Conservation (phyloP, 2,888 invertebrate species). For the Xanthorhoe spadicearia region DNA sequence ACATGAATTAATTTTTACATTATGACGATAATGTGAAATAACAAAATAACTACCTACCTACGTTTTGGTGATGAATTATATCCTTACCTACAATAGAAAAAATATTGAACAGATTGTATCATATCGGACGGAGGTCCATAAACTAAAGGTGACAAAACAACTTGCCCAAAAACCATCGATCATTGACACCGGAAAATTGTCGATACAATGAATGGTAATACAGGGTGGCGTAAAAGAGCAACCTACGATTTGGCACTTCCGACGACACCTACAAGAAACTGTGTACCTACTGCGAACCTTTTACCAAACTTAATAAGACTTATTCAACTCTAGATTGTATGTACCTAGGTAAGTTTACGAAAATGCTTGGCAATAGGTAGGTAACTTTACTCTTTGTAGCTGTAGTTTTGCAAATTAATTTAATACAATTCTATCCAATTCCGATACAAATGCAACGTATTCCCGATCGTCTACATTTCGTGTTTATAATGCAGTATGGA, state of each 20-base stretch:
- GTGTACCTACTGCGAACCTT: too few species aligned
- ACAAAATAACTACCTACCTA: too few species aligned
- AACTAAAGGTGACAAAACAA: constrained; percentile 20
- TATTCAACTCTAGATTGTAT: neutral
- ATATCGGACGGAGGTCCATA: constrained; percentile 7
- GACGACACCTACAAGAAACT: neutral
- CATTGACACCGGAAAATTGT: constrained; percentile 42
- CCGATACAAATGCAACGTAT: too few species aligned
- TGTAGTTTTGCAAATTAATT: too few species aligned
- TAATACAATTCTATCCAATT: constrained; percentile 23
- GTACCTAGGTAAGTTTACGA: neutral
- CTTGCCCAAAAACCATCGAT: constrained; percentile 39
- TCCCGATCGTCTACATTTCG: neutral
- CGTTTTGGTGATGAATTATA: too few species aligned
- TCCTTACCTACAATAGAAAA: too few species aligned
- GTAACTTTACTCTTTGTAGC: neutral
- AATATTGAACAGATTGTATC: neutral
- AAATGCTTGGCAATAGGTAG: neutral
- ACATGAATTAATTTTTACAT: too few species aligned
- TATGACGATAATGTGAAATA: too few species aligned
- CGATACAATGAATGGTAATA: constrained; percentile 37
- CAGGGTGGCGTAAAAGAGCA: constrained; percentile 33
- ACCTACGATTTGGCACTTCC: constrained; percentile 53
- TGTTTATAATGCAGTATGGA: neutral
- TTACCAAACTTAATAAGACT: neutral